Conservation (phyloP, 2,113 vertebrate species). For the Platycercus adscitus region DNA sequence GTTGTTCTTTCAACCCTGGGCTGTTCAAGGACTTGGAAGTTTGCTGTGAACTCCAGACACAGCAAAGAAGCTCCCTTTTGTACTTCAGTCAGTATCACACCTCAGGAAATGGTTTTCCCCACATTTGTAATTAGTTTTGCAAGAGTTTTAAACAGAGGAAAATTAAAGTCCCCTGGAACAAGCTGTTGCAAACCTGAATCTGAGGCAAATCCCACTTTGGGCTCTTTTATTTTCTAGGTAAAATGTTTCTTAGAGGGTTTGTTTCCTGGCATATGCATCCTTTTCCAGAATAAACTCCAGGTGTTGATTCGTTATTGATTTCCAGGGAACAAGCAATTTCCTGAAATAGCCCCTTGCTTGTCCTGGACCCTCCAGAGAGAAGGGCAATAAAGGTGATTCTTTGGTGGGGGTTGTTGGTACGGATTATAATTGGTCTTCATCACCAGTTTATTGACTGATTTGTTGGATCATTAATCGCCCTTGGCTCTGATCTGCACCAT, state of each 20-base stretch:
- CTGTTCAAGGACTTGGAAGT: neutral
- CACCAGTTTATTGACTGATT: conserved; percentile 41
- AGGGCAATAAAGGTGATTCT: neutral
- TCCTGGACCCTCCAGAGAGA: neutral
- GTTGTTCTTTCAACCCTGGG: neutral
- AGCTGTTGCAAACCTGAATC: neutral
- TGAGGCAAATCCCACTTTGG: neutral
- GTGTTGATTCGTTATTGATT: conserved; percentile 55
- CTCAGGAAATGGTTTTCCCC: neutral
- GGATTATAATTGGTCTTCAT: conserved; percentile 37
- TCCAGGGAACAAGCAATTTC: neutral
- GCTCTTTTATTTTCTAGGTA: conserved; percentile 35
- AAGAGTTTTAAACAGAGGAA: neutral
- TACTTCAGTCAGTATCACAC: neutral
- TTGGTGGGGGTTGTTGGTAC: neutral
- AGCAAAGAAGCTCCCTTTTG: neutral
- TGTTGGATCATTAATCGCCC: conserved; percentile 59
- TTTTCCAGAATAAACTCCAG: conserved; percentile 12
- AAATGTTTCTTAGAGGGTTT: conserved; percentile 30
- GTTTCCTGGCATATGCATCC: neutral
- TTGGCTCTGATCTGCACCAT: conserved; percentile 51
- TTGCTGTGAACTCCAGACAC: neutral
- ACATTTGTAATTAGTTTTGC: neutral
- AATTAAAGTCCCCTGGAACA: neutral
- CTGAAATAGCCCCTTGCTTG: neutral